Percentiles rank a stretch among this genome's conserved stretches.
phyloP scores from a whole-genome alignment of 1,140 invertebrate genomes.

The Hylaeus anthracinus region DNA sequence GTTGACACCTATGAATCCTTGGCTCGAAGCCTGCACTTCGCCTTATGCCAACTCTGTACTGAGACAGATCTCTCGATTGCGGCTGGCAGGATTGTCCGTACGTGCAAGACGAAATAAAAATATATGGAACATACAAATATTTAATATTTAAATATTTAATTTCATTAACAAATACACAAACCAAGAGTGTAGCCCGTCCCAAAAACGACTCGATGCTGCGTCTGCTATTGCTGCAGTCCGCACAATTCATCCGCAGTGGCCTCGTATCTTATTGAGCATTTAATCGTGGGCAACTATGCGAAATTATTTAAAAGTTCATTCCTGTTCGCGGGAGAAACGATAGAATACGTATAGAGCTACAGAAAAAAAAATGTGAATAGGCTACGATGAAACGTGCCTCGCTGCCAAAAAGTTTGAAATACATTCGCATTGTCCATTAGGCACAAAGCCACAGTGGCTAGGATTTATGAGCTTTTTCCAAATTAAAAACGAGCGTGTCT shows the following conservation, averaged over 20 bases:
- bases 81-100: not conserved
- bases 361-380: not conserved
- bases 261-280: constrained; percentile 16
- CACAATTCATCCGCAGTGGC: constrained; percentile 31
- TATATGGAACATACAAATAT: not conserved
- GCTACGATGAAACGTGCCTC: not conserved
- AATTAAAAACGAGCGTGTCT: no score
- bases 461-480: not conserved
- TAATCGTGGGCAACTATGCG: not conserved
- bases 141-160: no score
- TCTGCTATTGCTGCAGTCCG: not conserved
- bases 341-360: no score
- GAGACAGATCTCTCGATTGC: no score
- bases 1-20: not conserved
- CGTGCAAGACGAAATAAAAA: not conserved
- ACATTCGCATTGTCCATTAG: not conserved
- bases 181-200: not conserved
- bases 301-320: not conserved
- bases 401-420: not conserved
- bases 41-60: not conserved
- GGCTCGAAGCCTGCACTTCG: constrained; percentile 10
- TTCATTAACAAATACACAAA: no score
- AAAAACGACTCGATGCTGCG: not conserved
- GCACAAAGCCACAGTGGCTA: not conserved
- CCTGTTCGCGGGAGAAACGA: not conserved